These are phyloP conservation scores for Crenuchus spilurus DNA, from an alignment of 2,797 vertebrate genomes.

Conservation along the genomic window DNA sequence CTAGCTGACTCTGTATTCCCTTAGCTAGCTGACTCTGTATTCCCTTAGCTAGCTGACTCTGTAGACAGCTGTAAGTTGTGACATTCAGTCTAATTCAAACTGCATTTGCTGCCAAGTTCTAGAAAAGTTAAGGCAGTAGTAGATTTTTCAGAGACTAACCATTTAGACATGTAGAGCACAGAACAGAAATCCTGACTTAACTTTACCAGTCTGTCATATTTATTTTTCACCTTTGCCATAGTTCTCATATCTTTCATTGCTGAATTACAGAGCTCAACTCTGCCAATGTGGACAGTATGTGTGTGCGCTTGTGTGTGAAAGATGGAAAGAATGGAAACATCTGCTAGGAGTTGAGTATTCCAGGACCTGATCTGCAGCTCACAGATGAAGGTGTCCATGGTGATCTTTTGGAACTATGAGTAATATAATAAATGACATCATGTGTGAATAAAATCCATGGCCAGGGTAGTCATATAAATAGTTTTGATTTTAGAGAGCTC, in stretches of 20 bases:
- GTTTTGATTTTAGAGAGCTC: no score
- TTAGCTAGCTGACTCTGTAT: no score
- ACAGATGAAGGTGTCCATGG: conserved; percentile 74
- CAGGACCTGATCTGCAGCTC: conserved; percentile 58
- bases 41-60: no score
- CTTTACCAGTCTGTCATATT: conserved; percentile 19
- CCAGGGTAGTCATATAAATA: no score
- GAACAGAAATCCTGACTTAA: background rate
- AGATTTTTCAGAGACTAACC: no score
- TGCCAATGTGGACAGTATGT: conserved; percentile 63
- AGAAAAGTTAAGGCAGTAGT: no score
- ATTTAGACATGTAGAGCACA: no score
- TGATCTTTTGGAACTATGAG: conserved; percentile 54
- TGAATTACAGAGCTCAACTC: conserved; percentile 70
- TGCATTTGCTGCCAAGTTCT: no score
- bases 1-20: no score
- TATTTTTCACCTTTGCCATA: conserved; percentile 34
- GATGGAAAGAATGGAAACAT: conserved; percentile 67
- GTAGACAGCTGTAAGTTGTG: no score
- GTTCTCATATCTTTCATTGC: conserved; percentile 55
- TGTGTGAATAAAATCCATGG: conserved; percentile 47
- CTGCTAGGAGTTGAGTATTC: conserved; percentile 74
- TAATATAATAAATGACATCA: conserved; percentile 47
- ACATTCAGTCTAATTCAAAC: no score
- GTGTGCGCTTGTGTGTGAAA: conserved; percentile 51